Evolutionary conservation across 2,797 vertebrate species (phyloP), one percentile per base, ranked within the genome.

Genomic region (Ctenopoma multispine): DNA sequence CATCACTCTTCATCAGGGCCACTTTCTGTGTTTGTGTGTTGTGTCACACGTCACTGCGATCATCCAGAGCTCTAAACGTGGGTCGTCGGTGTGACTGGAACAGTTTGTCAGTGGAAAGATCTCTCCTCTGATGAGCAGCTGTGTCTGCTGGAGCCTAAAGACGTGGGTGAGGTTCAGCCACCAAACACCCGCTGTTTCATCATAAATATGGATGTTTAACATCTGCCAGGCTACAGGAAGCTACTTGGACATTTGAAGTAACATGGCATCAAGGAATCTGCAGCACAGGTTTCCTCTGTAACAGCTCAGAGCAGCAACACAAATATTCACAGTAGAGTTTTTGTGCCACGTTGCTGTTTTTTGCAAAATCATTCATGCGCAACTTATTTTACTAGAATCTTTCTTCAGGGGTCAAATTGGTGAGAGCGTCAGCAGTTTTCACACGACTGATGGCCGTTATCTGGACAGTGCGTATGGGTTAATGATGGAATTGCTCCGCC

Each of bases 31-130:
- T 34, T 47, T 27, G 41, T 23, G 53, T 64, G 54, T 29, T 59
- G 62, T 67, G 41, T 66, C 38, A 14, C 4, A 49, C 61, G 66
- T 54, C 47, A 40, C 23, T 8, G 12, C 14, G 23, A 21, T 41
- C 20, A 63, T 1, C 46, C 24, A 38, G 4, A 46, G 40, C 13
- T 7, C 23, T 44, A 11, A 31, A 31, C 20, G 1, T 1, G 17
- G 20, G 18, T 66, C 55, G 24, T 41, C 29, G 13, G 14, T 29
- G 31, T 34, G 8, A 34, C 31, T 62, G 48, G 29, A 34, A 15
- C 53, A 29, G 44, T 54, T 1, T 67, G 68, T 71, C 12, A 27
- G 50, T 41, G 34, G 24, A 2, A 24, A 24, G 34, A 14, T 18
- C 12, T 24, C 14, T 4, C 23, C 11, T 23, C 8, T 36, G 38